phyloP scores from a whole-genome alignment of 2,797 vertebrate genomes.

The Neostethus bicornis region DNA sequence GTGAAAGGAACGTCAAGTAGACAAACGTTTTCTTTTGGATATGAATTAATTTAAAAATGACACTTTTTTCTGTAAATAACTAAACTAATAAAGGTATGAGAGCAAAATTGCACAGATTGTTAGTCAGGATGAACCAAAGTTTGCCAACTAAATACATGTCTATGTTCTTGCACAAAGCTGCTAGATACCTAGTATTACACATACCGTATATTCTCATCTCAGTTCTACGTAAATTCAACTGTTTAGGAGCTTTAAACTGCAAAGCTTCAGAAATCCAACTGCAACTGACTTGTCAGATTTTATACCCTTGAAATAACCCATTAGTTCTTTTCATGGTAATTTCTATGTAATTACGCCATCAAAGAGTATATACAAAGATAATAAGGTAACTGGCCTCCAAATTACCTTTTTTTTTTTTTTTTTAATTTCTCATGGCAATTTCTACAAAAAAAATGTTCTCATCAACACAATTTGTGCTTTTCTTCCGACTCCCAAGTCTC shows the following conservation, averaged over 20 bases:
- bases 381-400: constrained; percentile 25
- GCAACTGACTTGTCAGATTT: neutral
- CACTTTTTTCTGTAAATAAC: neutral
- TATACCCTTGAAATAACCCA: neutral
- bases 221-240: neutral
- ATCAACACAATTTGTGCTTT: constrained; percentile 33
- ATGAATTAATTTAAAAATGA: neutral
- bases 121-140: neutral
- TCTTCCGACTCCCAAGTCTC: constrained; percentile 16
- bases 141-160: neutral
- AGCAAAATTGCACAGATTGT: neutral
- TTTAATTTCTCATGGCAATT: neutral
- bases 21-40: no score
- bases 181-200: neutral
- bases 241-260: neutral
- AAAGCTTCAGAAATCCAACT: neutral
- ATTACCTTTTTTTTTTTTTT: neutral
- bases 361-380: constrained; percentile 10
- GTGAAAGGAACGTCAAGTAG: no score
- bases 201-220: neutral
- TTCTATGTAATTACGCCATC: constrained; percentile 1
- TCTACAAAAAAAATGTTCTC: constrained; percentile 23
- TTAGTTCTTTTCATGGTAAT: constrained; percentile 9
- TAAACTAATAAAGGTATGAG: neutral
- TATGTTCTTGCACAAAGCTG: neutral